Evolutionary conservation across 1,140 invertebrate genomes (phyloP).

Genomic region (Papilio polyxenes): DNA sequence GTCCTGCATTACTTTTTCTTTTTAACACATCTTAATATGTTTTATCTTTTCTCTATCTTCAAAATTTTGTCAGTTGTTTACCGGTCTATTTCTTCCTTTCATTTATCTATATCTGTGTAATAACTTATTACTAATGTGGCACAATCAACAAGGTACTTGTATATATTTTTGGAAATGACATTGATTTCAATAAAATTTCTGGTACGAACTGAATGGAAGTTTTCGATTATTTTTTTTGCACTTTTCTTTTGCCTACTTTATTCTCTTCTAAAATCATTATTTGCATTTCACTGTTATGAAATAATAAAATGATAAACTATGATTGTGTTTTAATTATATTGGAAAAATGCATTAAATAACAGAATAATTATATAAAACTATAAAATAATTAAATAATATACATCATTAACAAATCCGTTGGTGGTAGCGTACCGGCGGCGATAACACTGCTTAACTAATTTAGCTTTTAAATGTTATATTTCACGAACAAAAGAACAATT

Average conservation of each 20-base stretch:
- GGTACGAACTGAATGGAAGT: slow-evolving; percentile 58
- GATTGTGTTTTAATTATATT: slow-evolving; percentile 65
- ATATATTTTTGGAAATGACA: slow-evolving; percentile 27
- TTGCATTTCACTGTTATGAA: slow-evolving; percentile 69
- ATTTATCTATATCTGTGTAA: slow-evolving; percentile 57
- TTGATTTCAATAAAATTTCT: slow-evolving; percentile 37
- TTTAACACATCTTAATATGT: slow-evolving; percentile 56
- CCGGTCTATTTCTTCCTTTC: slow-evolving; percentile 55
- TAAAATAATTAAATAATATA: slow-evolving; percentile 60
- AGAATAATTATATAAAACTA: slow-evolving; percentile 56
- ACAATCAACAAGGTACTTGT: slow-evolving; percentile 2
- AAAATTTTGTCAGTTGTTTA: slow-evolving; percentile 47
- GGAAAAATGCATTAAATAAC: slow-evolving; percentile 73
- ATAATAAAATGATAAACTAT: slow-evolving; percentile 70
- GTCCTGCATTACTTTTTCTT: slow-evolving; percentile 52
- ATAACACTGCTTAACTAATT: slow-evolving; percentile 75
- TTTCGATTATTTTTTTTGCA: slow-evolving; percentile 65
- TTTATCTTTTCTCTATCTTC: slow-evolving; percentile 52
- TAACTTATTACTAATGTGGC: slow-evolving; percentile 46
- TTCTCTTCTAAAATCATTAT: slow-evolving; percentile 62
- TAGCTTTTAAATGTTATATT: slow-evolving; percentile 46
- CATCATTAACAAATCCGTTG: slow-evolving; percentile 67
- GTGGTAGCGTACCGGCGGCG: slow-evolving; percentile 66
- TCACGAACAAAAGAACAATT: slow-evolving; percentile 11
- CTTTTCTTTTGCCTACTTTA: slow-evolving; percentile 71